Evolutionary conservation across 2,888 invertebrate species (phyloP).

Genomic region (Gastracanthus pulcherrimus): DNA sequence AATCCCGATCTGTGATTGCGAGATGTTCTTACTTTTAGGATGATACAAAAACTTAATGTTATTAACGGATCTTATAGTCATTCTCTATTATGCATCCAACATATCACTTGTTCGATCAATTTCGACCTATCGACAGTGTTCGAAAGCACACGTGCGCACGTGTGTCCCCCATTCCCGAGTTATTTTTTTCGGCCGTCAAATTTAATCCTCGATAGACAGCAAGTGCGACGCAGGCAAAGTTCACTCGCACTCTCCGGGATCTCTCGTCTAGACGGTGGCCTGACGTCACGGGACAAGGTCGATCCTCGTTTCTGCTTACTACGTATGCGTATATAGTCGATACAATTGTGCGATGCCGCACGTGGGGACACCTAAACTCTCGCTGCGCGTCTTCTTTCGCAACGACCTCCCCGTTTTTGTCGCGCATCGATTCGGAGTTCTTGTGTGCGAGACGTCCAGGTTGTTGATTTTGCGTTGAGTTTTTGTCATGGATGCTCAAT

Average conservation of each 20-base stretch:
- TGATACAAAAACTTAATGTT: no score
- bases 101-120: no score
- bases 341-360: not conserved
- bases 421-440: not conserved
- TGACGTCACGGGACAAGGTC: constrained; percentile 71
- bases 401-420: not conserved
- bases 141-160: not conserved
- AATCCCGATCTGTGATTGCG: no score
- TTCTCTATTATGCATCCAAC: no score
- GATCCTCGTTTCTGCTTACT: constrained; percentile 63
- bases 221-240: not conserved
- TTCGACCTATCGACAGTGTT: no score
- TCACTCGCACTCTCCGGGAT: constrained; percentile 23
- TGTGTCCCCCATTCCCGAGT: not conserved
- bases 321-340: not conserved
- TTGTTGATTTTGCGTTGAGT: not conserved
- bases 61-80: no score
- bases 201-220: not conserved
- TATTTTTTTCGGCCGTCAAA: not conserved
- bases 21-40: no score
- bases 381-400: not conserved
- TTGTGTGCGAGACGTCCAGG: not conserved
- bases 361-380: not conserved
- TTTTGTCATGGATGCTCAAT: not conserved
- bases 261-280: constrained; percentile 70